Conservation (phyloP, 2,888 invertebrate genomes). For the Entomobrya proxima region DNA sequence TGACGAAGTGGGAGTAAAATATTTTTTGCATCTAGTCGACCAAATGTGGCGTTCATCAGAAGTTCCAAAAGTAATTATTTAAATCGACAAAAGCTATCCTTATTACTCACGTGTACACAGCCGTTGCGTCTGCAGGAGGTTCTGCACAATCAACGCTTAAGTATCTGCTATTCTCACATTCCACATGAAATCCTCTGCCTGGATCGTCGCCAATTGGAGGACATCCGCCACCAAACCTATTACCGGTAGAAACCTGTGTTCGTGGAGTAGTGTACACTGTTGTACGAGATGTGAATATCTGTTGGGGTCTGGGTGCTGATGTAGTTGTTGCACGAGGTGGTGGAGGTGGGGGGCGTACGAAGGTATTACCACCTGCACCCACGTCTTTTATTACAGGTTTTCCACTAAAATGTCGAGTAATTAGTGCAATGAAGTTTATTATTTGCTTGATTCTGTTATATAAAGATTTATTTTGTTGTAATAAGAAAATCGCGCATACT, state of each 20-base stretch:
- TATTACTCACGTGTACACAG: slow-evolving; percentile 33
- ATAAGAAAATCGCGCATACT: too few relatives aligned
- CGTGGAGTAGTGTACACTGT: slow-evolving; percentile 9
- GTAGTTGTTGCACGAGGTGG: not conserved
- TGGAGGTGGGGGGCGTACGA: not conserved
- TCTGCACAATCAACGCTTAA: slow-evolving; percentile 11
- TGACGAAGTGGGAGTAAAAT: slow-evolving; percentile 19
- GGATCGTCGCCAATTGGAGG: slow-evolving; percentile 14
- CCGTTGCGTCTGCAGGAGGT: slow-evolving; percentile 17
- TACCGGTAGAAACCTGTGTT: not conserved
- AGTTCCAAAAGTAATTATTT: not conserved
- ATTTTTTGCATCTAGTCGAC: slow-evolving; percentile 42
- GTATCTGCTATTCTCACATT: slow-evolving; percentile 8
- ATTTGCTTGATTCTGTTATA: too few relatives aligned
- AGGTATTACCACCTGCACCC: too few relatives aligned
- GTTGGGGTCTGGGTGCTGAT: not conserved
- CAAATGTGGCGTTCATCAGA: not conserved
- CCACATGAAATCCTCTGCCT: not conserved
- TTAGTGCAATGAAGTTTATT: too few relatives aligned
- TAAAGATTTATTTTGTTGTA: too few relatives aligned
- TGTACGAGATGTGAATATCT: not conserved
- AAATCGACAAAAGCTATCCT: not conserved
- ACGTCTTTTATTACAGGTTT: too few relatives aligned
- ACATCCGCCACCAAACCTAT: not conserved
- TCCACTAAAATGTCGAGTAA: too few relatives aligned